Evolutionary conservation across 2,113 vertebrate species (phyloP).

Genomic region (Ascaphus truei): DNA sequence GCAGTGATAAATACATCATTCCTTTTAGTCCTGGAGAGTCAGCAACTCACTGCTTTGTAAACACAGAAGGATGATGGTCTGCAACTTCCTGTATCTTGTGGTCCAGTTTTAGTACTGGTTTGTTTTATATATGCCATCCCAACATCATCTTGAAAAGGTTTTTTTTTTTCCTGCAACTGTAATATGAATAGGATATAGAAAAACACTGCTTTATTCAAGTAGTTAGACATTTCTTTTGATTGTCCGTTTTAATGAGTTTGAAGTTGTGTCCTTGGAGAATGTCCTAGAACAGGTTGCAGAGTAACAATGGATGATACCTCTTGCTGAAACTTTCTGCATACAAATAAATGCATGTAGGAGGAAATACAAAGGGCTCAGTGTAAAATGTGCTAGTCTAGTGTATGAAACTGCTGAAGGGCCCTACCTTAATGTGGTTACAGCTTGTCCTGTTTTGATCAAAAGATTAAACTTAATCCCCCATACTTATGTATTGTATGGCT

Average conservation of each 20-base stretch:
- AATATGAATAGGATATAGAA: not conserved
- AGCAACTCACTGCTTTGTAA: not conserved
- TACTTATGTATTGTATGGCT: no score
- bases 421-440: no score
- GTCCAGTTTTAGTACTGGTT: not conserved
- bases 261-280: constrained; percentile 15
- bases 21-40: not conserved
- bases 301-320: not conserved
- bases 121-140: not conserved
- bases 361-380: no score
- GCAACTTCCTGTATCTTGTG: not conserved
- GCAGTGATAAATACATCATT: not conserved
- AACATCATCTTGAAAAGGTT: not conserved
- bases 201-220: not conserved
- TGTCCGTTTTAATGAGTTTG: constrained; percentile 22
- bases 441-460: no score
- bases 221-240: not conserved
- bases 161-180: no score
- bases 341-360: constrained; percentile 30
- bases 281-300: constrained; percentile 22
- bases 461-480: no score
- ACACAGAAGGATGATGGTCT: not conserved
- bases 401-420: no score
- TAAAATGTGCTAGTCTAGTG: no score
- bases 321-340: constrained; percentile 11